Base-by-base conservation (phyloP, 2,888 invertebrate genomes). In the Proisotoma minuta region DNA sequence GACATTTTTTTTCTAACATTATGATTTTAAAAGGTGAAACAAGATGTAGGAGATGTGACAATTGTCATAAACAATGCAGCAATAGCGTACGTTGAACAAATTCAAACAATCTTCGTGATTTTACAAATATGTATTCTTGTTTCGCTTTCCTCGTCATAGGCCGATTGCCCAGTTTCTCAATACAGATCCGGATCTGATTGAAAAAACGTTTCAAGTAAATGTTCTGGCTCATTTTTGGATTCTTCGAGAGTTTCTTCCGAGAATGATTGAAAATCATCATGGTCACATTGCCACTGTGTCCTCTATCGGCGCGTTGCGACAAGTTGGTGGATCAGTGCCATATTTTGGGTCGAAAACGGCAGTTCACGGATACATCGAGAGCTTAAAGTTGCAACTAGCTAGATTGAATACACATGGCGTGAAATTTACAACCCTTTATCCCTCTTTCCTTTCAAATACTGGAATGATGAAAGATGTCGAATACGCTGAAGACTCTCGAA, bases 191-290 rank as follows among this genome's bases (percentile, higher is more conserved):
- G 56, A 40, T 22, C 23, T 18, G 23, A 5, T 56, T 2, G 56
- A 56, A 27, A 56, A 56, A 26, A 43, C 43, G 5, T 56, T 56
- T 26, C 56, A 56, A 56, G 40, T 39, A 15, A 56, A 56, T 43
- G 56, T 56, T 10, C 26, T 56, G 2, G 20, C 56, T 3, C 56
- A 56, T 26, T 56, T 56, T 20, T 56, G 47, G 43, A 56, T 56
- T 18, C 24, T 56, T n/a, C 23, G 20, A n/a, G 43, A 43, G 18
- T 56, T 56, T 18, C 23, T 56, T 3, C 56, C 56, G 23, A 40
- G 56, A 23, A 56, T 56, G 56, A 47, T 56, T 3, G 56, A 56
- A 3, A 56, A 40, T n/a, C 56, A 56, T 26, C 56, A 56, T 18
- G 43, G 56, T n/a, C 56, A 56, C 27, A 43, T 56, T 26, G 56